These are phyloP conservation scores for Tachina fera DNA, from an alignment of 2,888 invertebrate genomes.

Conservation along the genomic window DNA sequence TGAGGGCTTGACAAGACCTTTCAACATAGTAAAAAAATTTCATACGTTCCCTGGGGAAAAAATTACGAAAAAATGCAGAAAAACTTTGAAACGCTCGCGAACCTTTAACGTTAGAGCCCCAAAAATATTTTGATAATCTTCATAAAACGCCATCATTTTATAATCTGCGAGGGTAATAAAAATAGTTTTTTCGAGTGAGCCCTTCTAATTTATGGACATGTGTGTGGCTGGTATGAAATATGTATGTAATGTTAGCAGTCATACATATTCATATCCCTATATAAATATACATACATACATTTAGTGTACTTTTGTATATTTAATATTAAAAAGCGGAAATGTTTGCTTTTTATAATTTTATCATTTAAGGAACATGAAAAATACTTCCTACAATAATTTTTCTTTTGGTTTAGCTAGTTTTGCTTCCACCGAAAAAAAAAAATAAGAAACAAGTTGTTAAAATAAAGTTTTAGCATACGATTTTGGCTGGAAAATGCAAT, in stretches of 20 bases:
- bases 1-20: too few species aligned
- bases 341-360: conserved; percentile 63
- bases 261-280: conserved; percentile 20
- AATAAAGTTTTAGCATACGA: conserved; percentile 62
- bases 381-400: conserved; percentile 60
- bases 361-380: conserved; percentile 63
- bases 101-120: too few species aligned
- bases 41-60: too few species aligned
- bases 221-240: neutral
- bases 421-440: conserved; percentile 11
- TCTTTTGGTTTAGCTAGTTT: conserved; percentile 55
- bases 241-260: conserved; percentile 49
- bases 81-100: too few species aligned
- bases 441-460: conserved; percentile 6
- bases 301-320: conserved; percentile 39
- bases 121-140: too few species aligned
- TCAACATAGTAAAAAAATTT: too few species aligned
- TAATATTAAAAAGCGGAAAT: conserved; percentile 43
- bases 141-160: too few species aligned
- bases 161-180: too few species aligned
- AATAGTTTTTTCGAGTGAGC: too few species aligned
- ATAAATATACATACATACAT: conserved; percentile 27
- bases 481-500: conserved; percentile 69
- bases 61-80: too few species aligned
- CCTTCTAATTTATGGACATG: neutral